Evolutionary conservation across 2,888 invertebrate genomes (phyloP).

Genomic region (Nezara viridula): DNA sequence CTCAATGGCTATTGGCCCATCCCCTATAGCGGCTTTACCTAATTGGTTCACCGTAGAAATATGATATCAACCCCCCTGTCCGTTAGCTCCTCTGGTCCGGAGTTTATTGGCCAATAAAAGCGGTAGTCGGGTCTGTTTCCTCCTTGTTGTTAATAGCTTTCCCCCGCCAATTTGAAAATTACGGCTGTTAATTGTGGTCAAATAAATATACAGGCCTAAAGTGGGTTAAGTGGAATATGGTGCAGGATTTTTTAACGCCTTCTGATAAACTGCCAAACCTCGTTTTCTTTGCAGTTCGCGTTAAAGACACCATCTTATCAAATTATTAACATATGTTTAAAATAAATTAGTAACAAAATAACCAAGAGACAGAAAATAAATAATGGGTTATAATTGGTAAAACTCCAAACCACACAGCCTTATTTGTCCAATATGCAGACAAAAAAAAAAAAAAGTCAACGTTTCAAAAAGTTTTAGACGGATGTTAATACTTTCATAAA

Average conservation of each 20-base stretch:
- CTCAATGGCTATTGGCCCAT: conserved; percentile 6
- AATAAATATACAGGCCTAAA: background rate
- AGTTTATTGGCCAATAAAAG: conserved; percentile 2
- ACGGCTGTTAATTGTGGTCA: background rate
- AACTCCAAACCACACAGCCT: no score
- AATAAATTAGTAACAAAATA: no score
- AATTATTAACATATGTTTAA: no score
- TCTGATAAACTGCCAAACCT: background rate
- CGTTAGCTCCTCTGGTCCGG: background rate
- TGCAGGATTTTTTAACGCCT: background rate
- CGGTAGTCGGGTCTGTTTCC: background rate
- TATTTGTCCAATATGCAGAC: no score
- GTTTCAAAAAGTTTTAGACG: no score
- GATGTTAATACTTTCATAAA: no score
- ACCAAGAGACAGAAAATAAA: no score
- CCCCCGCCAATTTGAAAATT: background rate
- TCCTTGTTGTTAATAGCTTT: background rate
- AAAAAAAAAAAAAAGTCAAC: no score
- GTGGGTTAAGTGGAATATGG: background rate
- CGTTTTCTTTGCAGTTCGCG: no score
- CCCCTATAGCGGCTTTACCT: background rate
- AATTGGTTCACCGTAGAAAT: background rate
- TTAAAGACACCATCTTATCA: no score
- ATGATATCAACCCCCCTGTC: conserved; percentile 2
- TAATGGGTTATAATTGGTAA: no score